Evolutionary conservation across 2,888 invertebrate genomes (phyloP).

Genomic region (Punctoribates punctum): DNA sequence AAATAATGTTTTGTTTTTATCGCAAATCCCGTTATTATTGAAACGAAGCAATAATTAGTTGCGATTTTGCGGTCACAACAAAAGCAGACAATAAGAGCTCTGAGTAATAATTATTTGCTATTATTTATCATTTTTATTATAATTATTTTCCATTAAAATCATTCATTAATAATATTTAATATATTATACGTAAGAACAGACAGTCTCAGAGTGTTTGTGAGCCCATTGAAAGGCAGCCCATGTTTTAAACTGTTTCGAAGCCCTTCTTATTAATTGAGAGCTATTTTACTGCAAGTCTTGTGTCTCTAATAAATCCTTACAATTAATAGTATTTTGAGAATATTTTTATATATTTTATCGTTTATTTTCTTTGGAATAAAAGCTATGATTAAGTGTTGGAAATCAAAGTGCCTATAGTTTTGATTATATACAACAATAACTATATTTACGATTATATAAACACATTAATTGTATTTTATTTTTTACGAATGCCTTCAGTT

Average conservation of each 20-base stretch:
- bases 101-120: neutral
- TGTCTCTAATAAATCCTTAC: neutral
- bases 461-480: slow-evolving; percentile 17
- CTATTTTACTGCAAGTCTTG: neutral
- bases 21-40: slow-evolving; percentile 33
- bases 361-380: no score
- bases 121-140: slow-evolving; percentile 22
- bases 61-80: slow-evolving; percentile 37
- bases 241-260: neutral
- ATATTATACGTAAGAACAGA: neutral
- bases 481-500: slow-evolving; percentile 21
- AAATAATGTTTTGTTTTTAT: slow-evolving; percentile 10
- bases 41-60: slow-evolving; percentile 16
- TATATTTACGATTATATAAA: neutral
- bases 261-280: neutral
- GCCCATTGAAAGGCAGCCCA: slow-evolving; percentile 28
- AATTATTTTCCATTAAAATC: neutral
- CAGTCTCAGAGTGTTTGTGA: neutral
- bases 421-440: neutral
- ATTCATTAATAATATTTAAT: slow-evolving; percentile 24
- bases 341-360: slow-evolving; percentile 15
- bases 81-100: neutral
- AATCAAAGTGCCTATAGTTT: slow-evolving; percentile 17
- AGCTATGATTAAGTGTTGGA: no score
- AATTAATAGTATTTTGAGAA: slow-evolving; percentile 9